Evolutionary conservation across 1,140 invertebrate genomes (phyloP), one percentile per base, ranked within the genome.

Genomic region (Drosophila parvula): DNA sequence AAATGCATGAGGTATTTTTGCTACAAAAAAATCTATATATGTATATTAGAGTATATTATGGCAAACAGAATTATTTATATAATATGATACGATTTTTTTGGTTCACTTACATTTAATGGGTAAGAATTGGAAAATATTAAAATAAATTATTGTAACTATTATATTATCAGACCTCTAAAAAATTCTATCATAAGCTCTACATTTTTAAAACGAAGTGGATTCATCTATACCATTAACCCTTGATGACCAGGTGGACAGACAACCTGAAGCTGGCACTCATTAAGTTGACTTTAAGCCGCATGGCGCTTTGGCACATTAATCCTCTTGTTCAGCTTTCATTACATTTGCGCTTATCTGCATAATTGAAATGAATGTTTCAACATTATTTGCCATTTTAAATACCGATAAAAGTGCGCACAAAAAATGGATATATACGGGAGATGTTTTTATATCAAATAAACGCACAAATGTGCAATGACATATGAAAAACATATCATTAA

Each of bases 401-500:
- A 43, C 18, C 44, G 44, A 67, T 41, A 56, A 61, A 68, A 63
- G 16, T 28, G 7, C 4, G 45, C 18, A 12, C 36, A 50, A 61
- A 57, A 78, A 47, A 43, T 30, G 63, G 7, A 45, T 36, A 57
- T 61, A n/a, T 51, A 28, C 43, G n/a, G 50, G 64, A 12, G 27
- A 45, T 40, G 63, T 71, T 38, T 71, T 60, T 73, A 51, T 73
- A 73, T 73, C 36, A 44, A 28, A 80, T 69, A 56, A 48, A 38
- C 43, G 51, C 51, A 14, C 59, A 76, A 86, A 84, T 89, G 84
- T 67, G 69, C 80, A 88, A 61, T 89, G 84, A 88, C 84, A 88
- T 81, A 89, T 84, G 78, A 88, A 88, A 89, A 88, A 88, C 84
- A 88, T 76, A 89, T 88, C 77, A 88, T 88, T 88, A 89, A 88